Evolutionary conservation across 2,113 vertebrate genomes (phyloP).

Genomic region (Callospermophilus lateralis): DNA sequence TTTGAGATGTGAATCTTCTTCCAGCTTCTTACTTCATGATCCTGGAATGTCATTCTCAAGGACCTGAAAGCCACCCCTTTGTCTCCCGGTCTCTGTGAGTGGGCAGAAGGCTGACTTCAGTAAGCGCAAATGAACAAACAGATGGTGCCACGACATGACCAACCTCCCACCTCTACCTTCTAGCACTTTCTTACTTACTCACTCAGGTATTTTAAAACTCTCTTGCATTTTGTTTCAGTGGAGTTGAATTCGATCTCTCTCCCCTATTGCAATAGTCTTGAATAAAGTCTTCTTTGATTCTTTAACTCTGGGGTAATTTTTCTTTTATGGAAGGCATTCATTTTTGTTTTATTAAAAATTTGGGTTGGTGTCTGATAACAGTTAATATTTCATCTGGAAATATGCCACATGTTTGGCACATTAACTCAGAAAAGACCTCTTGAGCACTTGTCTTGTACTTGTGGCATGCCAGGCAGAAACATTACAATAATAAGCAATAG

Average conservation of each 20-base stretch:
- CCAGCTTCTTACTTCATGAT: not conserved
- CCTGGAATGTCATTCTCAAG: slow-evolving; percentile 10
- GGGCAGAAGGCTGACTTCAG: not conserved
- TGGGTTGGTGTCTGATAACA: not conserved
- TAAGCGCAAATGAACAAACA: not conserved
- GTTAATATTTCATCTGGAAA: not conserved
- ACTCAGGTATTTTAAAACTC: not conserved
- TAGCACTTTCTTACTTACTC: not conserved
- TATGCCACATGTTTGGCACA: not conserved
- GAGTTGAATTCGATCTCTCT: not conserved
- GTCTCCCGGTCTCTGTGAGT: not conserved
- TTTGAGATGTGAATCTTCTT: not conserved
- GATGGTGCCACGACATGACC: not conserved
- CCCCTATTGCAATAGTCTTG: not conserved
- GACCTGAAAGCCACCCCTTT: not conserved
- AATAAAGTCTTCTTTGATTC: not conserved
- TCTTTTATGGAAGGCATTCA: not conserved
- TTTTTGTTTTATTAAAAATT: slow-evolving; percentile 19
- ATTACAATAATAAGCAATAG: not conserved
- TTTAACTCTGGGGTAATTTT: not conserved
- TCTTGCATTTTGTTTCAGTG: not conserved
- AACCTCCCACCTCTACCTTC: not conserved
- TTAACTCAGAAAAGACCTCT: not conserved
- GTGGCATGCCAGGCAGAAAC: not conserved
- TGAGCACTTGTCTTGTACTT: not conserved